Base-by-base conservation (phyloP, 64 coral and sea anemone genomes). In the Stylophora pistillata region DNA sequence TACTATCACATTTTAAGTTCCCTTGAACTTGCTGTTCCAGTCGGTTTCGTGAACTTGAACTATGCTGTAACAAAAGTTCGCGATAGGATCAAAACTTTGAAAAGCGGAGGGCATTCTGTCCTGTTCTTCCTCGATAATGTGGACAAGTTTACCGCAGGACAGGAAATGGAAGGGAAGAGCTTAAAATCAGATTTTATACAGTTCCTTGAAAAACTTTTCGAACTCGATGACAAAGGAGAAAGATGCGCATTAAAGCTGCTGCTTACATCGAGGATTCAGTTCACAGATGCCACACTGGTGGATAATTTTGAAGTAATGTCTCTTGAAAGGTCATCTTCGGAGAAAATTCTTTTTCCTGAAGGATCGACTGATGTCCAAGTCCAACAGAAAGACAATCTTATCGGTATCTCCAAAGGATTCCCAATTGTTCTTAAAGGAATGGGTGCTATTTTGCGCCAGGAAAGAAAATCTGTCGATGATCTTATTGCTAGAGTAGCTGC, bases 351-450 rank as follows among this genome's bases (percentile, higher is more conserved):
- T 10, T n/a, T 78, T 30, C 25, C 76, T 28, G 25, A 4, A 10
- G 13, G 23, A 56, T 20, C 53, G 26, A 11, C 54, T 0, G 4
- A 28, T 56, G 54, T 78, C 13, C 15, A 78, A 13, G 21, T 11
- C 12, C 17, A 56, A 0, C 76, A 58, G 26, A 56, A 13, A 27
- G 25, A 57, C 7, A 78, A 78, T n/a, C 54, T 78, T 4, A 18
- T 56, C 56, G 10, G 2, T 13, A 56, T 57, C 76, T 78, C 27
- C 56, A 81, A 37, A 17, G 78, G 58, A 59, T 20, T 60, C 13
- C 78, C 78, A 56, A 28, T 81, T 10, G 2, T 81, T 17, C 32
- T 81, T 28, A 59, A 81, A 61, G 78, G 78, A 15, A 60, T 62
- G 33, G 29, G 26, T 7, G 78, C 78, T 60, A 61, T 81, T 61